These are phyloP conservation scores for Ceratina australensis DNA, from an alignment of 1,140 invertebrate genomes.

Conservation along the genomic window DNA sequence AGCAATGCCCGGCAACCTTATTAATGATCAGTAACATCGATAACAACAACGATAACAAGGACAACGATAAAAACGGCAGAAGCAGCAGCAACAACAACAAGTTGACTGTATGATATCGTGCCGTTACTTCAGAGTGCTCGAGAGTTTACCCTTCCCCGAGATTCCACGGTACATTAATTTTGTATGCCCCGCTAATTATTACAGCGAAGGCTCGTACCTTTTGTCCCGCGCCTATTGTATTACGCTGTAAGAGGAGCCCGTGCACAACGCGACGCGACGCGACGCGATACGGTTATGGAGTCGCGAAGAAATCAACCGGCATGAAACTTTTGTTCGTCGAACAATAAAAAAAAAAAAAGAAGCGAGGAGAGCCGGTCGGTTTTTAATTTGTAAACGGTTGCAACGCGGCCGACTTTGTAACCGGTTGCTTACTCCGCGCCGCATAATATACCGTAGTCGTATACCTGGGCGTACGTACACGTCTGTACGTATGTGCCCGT, in stretches of 20 bases:
- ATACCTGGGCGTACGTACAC: too few species aligned
- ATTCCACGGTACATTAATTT: conserved; percentile 65
- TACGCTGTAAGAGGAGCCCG: conserved; percentile 31
- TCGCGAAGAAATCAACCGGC: conserved; percentile 13
- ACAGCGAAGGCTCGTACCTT: conserved; percentile 46
- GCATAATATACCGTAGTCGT: too few species aligned
- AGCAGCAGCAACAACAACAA: conserved; percentile 34
- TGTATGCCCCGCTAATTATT: conserved; percentile 62
- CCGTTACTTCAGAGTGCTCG: conserved; percentile 41
- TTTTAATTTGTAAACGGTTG: conserved; percentile 8
- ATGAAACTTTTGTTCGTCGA: neutral
- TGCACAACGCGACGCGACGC: neutral
- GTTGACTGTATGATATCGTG: conserved; percentile 25
- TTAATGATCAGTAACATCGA: conserved; percentile 52
- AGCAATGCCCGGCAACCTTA: conserved; percentile 49
- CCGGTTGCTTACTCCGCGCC: conserved; percentile 32
- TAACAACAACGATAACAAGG: too few species aligned
- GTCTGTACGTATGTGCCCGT: too few species aligned
- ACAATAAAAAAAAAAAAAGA: neutral
- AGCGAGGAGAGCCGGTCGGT: neutral
- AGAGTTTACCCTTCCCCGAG: conserved; percentile 56
- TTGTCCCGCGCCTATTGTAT: conserved; percentile 53
- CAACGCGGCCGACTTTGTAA: neutral
- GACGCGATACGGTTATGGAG: neutral
- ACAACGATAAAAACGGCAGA: too few species aligned